Base-by-base conservation (phyloP, 1,140 invertebrate genomes). In the Oncopodura yosiiana region DNA sequence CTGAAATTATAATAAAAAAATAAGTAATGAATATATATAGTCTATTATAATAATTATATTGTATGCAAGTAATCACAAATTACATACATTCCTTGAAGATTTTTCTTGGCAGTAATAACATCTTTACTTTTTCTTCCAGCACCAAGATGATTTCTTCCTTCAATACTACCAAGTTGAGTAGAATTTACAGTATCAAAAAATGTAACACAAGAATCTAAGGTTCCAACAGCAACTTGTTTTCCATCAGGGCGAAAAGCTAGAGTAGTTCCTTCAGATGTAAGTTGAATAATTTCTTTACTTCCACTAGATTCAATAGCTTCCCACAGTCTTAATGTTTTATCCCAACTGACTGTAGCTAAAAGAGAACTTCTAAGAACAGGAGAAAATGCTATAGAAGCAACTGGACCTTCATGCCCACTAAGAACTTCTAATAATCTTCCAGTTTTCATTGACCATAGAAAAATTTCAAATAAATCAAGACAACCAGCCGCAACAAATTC, bases 401-500 rank as follows among this genome's bases (percentile, higher is more conserved):
- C 83, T 3, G 94, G 93, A 16, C 86, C 93, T 74, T 90, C 83
- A 69, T 99, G 94, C 11, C 94, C 94, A 51, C 80, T 80, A 53
- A 97, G 71, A 29, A 87, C 87, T 74, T 97, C 93, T 23, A 98
- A 68, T 0, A 98, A 73, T 58, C 80, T 79, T 3, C 94, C 94
- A 14, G 87, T 81, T 73, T 95, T 87, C 56, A 98, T 74, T 1
- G 89, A 94, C 94, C 94, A 99, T 0, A 98, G 73, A 74, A 82
- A 97, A 60, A 98, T 86, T 60, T 96, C 88, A 74, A 96, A 98
- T 30, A 85, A 78, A 70, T 96, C 92, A 68, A 88, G 84, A 0
- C 87, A 88, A 1, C 91, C 94, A 6, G 94, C 93, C 26, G 86
- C 89, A 23, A 97, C 81, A 61, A 98, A 79, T 67, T 97, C 92